Conservation (phyloP, 2,113 vertebrate genomes). For the Raja brachyura region DNA sequence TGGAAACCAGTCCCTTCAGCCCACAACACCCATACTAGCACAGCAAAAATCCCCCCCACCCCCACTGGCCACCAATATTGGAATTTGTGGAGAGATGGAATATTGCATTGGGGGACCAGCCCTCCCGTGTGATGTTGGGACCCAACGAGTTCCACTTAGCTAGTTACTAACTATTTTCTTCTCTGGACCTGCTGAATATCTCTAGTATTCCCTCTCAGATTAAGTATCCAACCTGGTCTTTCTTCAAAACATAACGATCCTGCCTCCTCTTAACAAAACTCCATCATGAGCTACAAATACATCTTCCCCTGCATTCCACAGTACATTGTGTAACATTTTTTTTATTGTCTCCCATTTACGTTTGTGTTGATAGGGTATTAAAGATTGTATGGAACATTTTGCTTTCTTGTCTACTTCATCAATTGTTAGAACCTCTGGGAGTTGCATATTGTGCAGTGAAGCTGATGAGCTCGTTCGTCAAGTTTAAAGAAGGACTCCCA, state of each 20-base stretch:
- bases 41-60: too few species aligned
- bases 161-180: too few species aligned
- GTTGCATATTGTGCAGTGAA: conserved; percentile 13
- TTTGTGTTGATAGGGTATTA: neutral
- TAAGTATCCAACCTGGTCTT: neutral
- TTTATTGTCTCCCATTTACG: neutral
- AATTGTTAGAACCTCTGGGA: neutral
- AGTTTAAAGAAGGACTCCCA: conserved; percentile 13
- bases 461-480: conserved; percentile 16
- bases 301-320: neutral
- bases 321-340: neutral
- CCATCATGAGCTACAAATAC: neutral
- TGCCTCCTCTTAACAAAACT: neutral
- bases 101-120: too few species aligned
- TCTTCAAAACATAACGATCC: neutral
- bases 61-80: too few species aligned
- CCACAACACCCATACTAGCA: too few species aligned
- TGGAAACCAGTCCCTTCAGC: too few species aligned
- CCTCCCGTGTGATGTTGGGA: too few species aligned
- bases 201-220: neutral
- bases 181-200: too few species aligned
- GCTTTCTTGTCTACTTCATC: conserved; percentile 17
- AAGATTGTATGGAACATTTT: conserved; percentile 14
- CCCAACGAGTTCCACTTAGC: too few species aligned
- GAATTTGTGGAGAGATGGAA: too few species aligned